Percentiles rank a stretch among this genome's conserved stretches.
Evolutionary conservation across 2,797 vertebrate species (phyloP).

Genomic region (Euthynnus affinis): DNA sequence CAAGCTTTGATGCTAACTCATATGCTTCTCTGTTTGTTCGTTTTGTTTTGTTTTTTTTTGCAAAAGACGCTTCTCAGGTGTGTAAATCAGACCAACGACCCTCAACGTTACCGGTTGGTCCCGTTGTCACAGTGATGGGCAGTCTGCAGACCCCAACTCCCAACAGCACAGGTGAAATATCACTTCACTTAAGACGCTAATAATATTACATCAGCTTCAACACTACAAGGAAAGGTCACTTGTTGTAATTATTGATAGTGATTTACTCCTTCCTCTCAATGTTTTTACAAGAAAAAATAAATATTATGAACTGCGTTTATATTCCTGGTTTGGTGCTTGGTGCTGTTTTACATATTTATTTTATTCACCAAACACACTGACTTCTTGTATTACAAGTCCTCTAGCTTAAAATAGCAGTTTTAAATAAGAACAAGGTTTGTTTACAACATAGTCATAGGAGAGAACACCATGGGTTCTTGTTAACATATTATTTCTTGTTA

Average conservation of each 20-base stretch:
- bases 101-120: conserved; percentile 94
- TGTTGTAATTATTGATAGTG: neutral
- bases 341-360: neutral
- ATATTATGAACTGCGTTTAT: neutral
- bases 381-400: neutral
- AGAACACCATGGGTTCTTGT: neutral
- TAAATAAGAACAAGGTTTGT: neutral
- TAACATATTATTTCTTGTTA: neutral
- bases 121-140: conserved; percentile 93
- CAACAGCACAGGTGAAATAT: conserved; percentile 95
- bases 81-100: conserved; percentile 97
- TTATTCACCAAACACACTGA: neutral
- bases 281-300: neutral
- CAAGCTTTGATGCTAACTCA: conserved; percentile 12
- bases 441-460: neutral
- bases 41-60: neutral
- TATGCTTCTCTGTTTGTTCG: conserved; percentile 14
- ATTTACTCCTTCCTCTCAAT: neutral
- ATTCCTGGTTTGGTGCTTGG: neutral
- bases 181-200: neutral
- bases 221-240: neutral
- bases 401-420: too few relatives aligned
- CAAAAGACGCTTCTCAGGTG: conserved; percentile 92
- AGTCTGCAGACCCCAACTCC: conserved; percentile 97
- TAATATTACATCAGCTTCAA: neutral